Conservation (phyloP, 1,140 invertebrate genomes). For the Caenorhabditis brenneri region DNA sequence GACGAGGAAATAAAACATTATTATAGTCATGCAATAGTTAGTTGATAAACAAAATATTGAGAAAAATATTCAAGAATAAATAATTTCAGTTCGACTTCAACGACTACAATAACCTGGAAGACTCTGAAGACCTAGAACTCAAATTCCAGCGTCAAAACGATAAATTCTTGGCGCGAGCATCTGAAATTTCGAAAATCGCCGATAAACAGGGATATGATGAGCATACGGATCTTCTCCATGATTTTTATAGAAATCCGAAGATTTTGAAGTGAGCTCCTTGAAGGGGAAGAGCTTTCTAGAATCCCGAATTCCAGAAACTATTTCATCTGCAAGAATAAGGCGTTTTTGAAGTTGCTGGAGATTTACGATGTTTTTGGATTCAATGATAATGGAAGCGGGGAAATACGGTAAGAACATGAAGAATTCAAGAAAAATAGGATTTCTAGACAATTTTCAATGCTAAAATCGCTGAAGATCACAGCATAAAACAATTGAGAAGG, state of each 20-base stretch:
- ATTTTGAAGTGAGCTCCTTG: not conserved
- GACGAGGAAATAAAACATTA: not conserved
- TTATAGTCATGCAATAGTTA: not conserved
- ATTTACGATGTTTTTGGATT: not conserved
- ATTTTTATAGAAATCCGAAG: not conserved
- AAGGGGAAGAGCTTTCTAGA: not conserved
- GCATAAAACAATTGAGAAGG: too few species aligned
- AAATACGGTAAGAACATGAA: too few species aligned
- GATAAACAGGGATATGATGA: not conserved
- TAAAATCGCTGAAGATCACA: too few species aligned
- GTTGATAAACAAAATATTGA: not conserved
- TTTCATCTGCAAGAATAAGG: slow-evolving; percentile 27
- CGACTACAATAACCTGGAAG: not conserved
- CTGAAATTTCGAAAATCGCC: not conserved
- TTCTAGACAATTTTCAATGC: too few species aligned
- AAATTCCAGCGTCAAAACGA: too few species aligned
- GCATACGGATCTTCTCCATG: not conserved
- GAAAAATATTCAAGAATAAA: not conserved
- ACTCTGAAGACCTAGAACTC: too few species aligned
- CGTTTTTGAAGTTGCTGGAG: not conserved
- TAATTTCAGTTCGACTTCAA: not conserved
- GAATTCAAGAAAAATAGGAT: too few species aligned
- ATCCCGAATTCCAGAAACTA: not conserved
- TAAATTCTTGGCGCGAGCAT: not conserved
- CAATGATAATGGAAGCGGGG: not conserved